Conservation (phyloP, 2,888 invertebrate genomes). For the Phrixothrix hirtus region DNA sequence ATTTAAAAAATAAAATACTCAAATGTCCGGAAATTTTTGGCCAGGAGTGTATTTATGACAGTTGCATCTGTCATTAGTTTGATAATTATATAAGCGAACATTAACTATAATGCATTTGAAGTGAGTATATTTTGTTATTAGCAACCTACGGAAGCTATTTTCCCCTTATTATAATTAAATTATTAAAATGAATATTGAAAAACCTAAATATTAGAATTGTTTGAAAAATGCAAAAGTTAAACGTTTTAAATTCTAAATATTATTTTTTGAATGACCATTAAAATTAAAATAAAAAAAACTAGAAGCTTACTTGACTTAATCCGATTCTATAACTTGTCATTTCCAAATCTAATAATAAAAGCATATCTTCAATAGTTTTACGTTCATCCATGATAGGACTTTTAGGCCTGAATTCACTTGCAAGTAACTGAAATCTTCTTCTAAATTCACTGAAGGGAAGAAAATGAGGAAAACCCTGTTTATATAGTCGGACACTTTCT, state of each 20-base stretch:
- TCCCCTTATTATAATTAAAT: background rate
- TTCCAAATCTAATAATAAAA: conserved; percentile 81
- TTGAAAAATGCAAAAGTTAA: no score
- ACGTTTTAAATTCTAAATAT: background rate
- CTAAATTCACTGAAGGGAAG: conserved; percentile 88
- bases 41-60: no score
- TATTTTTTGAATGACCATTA: background rate
- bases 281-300: background rate
- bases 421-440: conserved; percentile 73
- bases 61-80: no score
- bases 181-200: background rate
- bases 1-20: background rate
- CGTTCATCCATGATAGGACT: conserved; percentile 59
- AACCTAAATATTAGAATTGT: no score
- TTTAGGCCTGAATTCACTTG: conserved; percentile 54
- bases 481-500: conserved; percentile 85
- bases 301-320: conserved; percentile 79
- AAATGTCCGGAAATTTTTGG: background rate
- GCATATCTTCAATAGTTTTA: conserved; percentile 80
- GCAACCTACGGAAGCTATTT: no score
- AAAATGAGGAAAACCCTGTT: conserved; percentile 92
- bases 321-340: conserved; percentile 86
- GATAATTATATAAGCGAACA: background rate
- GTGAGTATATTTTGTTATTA: no score
- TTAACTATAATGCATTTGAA: no score